Evolutionary conservation across 1,140 invertebrate species (phyloP).

Genomic region (Drosophila pallidifrons): DNA sequence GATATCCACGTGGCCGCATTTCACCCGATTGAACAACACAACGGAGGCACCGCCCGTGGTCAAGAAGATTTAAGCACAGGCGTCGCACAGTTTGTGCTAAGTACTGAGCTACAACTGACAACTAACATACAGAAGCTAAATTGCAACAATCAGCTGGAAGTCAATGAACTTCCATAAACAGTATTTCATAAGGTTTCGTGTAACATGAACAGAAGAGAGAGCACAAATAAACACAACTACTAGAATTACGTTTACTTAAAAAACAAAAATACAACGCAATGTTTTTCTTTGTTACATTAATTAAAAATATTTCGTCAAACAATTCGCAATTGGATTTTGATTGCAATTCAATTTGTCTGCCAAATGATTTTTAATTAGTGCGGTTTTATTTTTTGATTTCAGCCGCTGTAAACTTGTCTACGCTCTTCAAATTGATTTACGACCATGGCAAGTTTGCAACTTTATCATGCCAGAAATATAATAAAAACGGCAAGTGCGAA

Average conservation of each 20-base stretch:
- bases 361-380: slow-evolving; percentile 45
- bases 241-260: slow-evolving; percentile 18
- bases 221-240: slow-evolving; percentile 40
- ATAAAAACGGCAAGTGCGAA: not conserved
- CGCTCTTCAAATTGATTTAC: slow-evolving; percentile 46
- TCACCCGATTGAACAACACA: slow-evolving; percentile 58
- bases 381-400: slow-evolving; percentile 16
- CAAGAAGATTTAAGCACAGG: slow-evolving; percentile 28
- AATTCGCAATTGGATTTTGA: slow-evolving; percentile 30
- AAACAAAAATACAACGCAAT: not conserved
- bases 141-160: slow-evolving; percentile 4
- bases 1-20: slow-evolving; percentile 89
- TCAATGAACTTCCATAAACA: slow-evolving; percentile 9
- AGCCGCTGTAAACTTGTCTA: slow-evolving; percentile 34
- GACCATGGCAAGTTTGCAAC: slow-evolving; percentile 35
- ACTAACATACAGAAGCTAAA: slow-evolving; percentile 23
- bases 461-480: slow-evolving; percentile 19
- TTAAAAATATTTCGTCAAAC: slow-evolving; percentile 35
- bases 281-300: slow-evolving; percentile 28
- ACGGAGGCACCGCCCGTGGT: slow-evolving; percentile 24
- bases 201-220: not conserved
- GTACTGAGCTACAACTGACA: not conserved
- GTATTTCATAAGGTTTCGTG: slow-evolving; percentile 41
- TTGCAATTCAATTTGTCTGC: slow-evolving; percentile 33
- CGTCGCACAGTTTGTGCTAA: not conserved